phyloP scores from a whole-genome alignment of 2,113 vertebrate species.

The Campylomormyrus numenius region DNA sequence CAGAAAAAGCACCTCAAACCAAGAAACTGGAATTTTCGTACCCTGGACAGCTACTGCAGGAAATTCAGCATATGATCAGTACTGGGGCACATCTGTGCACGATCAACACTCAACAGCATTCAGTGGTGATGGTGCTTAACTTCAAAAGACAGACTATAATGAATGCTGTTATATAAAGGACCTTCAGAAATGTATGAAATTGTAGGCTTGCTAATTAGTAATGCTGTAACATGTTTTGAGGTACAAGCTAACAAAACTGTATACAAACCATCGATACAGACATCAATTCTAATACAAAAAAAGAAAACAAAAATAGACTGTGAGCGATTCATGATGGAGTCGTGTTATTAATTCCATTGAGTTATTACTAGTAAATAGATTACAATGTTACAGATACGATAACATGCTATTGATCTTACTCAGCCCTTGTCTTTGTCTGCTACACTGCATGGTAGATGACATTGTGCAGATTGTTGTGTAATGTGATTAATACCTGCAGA shows the following conservation, averaged over 20 bases:
- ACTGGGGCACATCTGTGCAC: neutral
- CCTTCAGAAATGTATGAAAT: neutral
- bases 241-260: neutral
- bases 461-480: neutral
- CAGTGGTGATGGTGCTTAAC: neutral
- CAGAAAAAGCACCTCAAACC: neutral
- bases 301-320: neutral
- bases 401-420: neutral
- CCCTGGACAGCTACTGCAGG: neutral
- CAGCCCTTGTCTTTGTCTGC: neutral
- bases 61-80: neutral
- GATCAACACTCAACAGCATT: neutral
- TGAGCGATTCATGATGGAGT: neutral
- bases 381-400: neutral
- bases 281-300: neutral
- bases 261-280: neutral
- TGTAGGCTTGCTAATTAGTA: neutral
- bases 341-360: neutral
- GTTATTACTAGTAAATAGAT: neutral
- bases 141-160: neutral
- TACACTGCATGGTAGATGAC: neutral
- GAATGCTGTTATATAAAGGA: neutral
- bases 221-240: neutral
- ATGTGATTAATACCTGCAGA: neutral
- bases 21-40: neutral